Evolutionary conservation across 1,140 invertebrate genomes (phyloP), one percentile per base, ranked within the genome.

Genomic region (Polypedilum vanderplanki): DNA sequence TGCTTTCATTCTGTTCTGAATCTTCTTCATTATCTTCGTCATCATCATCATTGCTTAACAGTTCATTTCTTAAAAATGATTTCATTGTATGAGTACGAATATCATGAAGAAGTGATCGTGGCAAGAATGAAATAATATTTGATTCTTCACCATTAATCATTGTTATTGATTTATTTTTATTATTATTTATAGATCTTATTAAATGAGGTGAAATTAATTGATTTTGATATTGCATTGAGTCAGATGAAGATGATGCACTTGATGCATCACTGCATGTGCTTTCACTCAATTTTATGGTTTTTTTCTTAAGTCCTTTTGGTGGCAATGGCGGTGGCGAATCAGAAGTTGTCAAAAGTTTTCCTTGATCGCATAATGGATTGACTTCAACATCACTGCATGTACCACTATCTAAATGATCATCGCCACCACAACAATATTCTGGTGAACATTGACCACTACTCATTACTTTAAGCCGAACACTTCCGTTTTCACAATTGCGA

Each of bases 301-400:
- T 80, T 73, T 78, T 77, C 78, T 33, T 33, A 33, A 83, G 41
- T 82, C 83, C 77, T 82, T 85, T 57, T 84, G 79, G 79, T 86
- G 87, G 87, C 40, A 89, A 78, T n/a, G 88, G 88, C 40, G 90
- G 89, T 64, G 90, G 89, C 9, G 90, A 90, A n/a, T 65, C 17
- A 3, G 73, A 46, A 17, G 65, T 4, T 24, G 1, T 75, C 12
- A 17, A 46, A 64, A 15, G 22, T 41, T 40, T 10, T 12, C 8
- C 40, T 12, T 33, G 18, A 24, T 41, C 74, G 1, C 40, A 73
- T 12, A 70, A 20, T 73, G 24, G 18, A 22, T 74, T 57, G 1
- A 88, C 87, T 78, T 93, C 91, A 74, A 93, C 82, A 79, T 93
- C 92, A 79, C 90, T 93, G 82, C 91, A 91, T 8, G 91, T 93